phyloP scores from a whole-genome alignment of 1,140 invertebrate genomes.

The Spodoptera litura region DNA sequence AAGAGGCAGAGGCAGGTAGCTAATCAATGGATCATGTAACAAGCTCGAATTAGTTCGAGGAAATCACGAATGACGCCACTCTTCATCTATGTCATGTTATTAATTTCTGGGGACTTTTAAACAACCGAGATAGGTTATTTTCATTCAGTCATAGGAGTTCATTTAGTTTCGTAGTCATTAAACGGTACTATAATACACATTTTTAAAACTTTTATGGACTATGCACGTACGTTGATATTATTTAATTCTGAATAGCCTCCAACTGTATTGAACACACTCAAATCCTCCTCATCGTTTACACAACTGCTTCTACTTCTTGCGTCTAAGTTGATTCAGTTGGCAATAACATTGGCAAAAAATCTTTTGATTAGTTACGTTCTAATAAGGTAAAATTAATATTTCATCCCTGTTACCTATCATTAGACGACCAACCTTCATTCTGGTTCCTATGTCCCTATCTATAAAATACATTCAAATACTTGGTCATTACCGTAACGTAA shows the following conservation, averaged over 20 bases:
- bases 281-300: neutral
- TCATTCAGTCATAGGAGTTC: neutral
- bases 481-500: constrained; percentile 5
- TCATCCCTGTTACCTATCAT: constrained; percentile 1
- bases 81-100: neutral
- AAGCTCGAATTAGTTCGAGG: constrained; percentile 6
- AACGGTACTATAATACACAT: neutral
- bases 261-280: neutral
- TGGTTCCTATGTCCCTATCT: neutral
- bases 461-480: constrained; percentile 7
- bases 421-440: neutral
- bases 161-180: too few relatives aligned
- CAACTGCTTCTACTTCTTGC: neutral
- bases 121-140: neutral
- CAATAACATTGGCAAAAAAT: constrained; percentile 5
- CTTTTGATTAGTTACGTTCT: neutral
- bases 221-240: neutral
- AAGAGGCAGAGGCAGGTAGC: too few relatives aligned
- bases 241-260: neutral
- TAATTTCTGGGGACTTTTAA: neutral
- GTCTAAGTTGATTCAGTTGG: neutral
- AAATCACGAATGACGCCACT: neutral
- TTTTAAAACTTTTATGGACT: neutral
- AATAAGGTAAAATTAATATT: neutral
- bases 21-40: constrained; percentile 5